Evolutionary conservation across 2,888 invertebrate genomes (phyloP).

Genomic region (Flexamia atlantica): DNA sequence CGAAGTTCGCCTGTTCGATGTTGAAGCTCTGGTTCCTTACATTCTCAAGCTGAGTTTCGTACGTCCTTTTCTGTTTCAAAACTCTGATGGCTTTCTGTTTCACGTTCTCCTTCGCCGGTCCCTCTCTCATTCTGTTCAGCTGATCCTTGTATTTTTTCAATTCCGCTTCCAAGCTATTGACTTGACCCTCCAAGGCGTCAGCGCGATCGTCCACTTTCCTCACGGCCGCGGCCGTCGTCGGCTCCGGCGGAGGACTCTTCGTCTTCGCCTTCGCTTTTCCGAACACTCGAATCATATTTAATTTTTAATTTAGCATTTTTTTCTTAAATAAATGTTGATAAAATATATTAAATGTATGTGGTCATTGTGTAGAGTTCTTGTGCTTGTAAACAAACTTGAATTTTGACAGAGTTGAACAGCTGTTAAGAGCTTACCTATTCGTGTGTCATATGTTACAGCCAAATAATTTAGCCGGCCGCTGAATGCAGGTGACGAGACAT

Average conservation of each 20-base stretch:
- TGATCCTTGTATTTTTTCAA: conserved; percentile 98
- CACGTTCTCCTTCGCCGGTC: conserved; percentile 98
- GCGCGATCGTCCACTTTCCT: conserved; percentile 89
- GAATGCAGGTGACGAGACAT: no score
- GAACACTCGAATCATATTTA: background rate
- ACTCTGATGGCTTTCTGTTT: conserved; percentile 98
- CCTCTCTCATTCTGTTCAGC: conserved; percentile 99
- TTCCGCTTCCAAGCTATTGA: conserved; percentile 91
- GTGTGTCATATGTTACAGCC: no score
- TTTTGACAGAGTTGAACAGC: no score
- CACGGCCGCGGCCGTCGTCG: background rate
- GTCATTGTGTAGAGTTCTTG: no score
- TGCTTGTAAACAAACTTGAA: no score
- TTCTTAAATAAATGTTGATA: no score
- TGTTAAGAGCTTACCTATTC: no score
- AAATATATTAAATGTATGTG: no score
- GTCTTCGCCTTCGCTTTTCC: background rate
- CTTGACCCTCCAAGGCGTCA: conserved; percentile 96
- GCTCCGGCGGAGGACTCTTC: background rate
- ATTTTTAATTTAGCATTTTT: background rate
- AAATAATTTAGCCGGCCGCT: no score
- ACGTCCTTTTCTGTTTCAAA: conserved; percentile 96
- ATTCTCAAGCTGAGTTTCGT: conserved; percentile 96
- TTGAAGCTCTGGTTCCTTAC: conserved; percentile 97
- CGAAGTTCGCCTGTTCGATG: conserved; percentile 99